Conservation (phyloP, 1,140 invertebrate genomes). For the Drosophila athabasca region DNA sequence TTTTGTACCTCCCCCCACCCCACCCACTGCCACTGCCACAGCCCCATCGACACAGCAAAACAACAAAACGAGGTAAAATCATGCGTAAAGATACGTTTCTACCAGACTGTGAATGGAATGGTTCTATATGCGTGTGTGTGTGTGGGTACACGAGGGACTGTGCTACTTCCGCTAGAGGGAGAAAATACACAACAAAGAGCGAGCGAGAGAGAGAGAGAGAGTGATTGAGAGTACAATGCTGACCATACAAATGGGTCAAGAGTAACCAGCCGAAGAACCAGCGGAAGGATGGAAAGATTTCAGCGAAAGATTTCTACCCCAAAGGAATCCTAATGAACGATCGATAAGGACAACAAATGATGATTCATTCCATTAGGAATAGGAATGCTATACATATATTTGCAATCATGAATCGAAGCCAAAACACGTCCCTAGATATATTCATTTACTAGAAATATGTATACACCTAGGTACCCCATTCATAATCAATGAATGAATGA, state of each 20-base stretch:
- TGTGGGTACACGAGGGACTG: slow-evolving; percentile 19
- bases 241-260: slow-evolving; percentile 30
- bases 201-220: background rate
- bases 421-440: too few species aligned
- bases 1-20: slow-evolving; percentile 22
- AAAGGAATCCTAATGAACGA: slow-evolving; percentile 3
- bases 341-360: too few species aligned
- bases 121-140: slow-evolving; percentile 36
- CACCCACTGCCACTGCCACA: background rate
- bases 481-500: too few species aligned
- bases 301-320: background rate
- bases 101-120: slow-evolving; percentile 53
- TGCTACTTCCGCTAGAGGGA: slow-evolving; percentile 69
- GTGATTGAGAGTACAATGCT: slow-evolving; percentile 13
- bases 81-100: slow-evolving; percentile 69
- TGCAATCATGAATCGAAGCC: too few species aligned
- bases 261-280: background rate
- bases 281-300: background rate
- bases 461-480: too few species aligned
- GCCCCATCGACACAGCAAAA: background rate
- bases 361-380: too few species aligned
- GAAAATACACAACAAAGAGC: background rate
- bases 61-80: slow-evolving; percentile 68
- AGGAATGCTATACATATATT: too few species aligned
- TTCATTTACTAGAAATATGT: too few species aligned